Evolutionary conservation across 2,888 invertebrate species (phyloP).

Genomic region (Eledona agricola): DNA sequence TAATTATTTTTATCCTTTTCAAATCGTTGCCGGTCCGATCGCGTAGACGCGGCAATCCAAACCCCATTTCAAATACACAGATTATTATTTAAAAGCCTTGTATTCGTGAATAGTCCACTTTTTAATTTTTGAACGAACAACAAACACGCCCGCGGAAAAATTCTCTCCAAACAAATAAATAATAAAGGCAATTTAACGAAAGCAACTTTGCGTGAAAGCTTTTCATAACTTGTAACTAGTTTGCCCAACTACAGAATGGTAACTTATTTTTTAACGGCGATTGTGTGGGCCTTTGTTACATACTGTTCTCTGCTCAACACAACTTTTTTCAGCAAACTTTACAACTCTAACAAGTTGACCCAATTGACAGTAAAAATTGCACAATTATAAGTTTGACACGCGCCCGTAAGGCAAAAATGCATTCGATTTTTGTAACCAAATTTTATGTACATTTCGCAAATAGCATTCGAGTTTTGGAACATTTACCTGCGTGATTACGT

Average conservation of each 20-base stretch:
- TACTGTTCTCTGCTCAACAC: constrained; percentile 6
- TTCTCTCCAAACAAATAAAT: constrained; percentile 17
- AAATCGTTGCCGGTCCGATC: constrained; percentile 33
- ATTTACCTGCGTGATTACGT: too few relatives aligned
- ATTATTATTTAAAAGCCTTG: constrained; percentile 19
- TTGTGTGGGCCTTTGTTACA: constrained; percentile 27
- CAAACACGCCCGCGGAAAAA: constrained; percentile 6
- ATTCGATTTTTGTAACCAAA: too few relatives aligned
- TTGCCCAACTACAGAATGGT: constrained; percentile 24
- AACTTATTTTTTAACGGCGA: constrained; percentile 24
- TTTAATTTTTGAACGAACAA: constrained; percentile 17
- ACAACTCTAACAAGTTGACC: constrained; percentile 29
- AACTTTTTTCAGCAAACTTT: constrained; percentile 9
- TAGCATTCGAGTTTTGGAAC: too few relatives aligned
- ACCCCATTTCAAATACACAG: too few relatives aligned
- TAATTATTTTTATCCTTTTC: constrained; percentile 37
- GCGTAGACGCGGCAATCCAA: constrained; percentile 15
- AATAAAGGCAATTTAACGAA: constrained; percentile 26
- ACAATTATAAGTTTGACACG: neutral
- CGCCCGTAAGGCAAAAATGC: neutral
- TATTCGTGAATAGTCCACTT: constrained; percentile 7
- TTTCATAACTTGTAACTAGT: constrained; percentile 37
- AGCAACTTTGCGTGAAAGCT: constrained; percentile 29
- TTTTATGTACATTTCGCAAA: too few relatives aligned
- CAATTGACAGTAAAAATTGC: constrained; percentile 19